Conservation (phyloP, 2,888 invertebrate species). For the Glaucopsyche alexis region DNA sequence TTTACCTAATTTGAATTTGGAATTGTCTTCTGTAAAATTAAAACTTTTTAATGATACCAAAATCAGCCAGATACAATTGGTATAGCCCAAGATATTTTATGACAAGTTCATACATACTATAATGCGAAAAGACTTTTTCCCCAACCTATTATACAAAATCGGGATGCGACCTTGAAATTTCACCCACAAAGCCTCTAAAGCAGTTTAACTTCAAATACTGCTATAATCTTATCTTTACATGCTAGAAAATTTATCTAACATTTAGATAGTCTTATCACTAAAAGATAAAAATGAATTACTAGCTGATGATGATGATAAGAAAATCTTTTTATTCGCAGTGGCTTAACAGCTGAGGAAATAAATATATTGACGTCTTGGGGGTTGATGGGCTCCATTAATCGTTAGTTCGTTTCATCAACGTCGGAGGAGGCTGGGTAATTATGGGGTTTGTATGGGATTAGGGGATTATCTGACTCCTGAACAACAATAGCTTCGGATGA, state of each 20-base stretch:
- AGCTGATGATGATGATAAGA: conserved; percentile 5
- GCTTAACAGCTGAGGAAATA: conserved; percentile 20
- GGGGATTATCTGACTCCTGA: conserved; percentile 16
- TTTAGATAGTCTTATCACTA: not conserved
- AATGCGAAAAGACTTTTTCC: too few relatives aligned
- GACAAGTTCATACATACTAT: too few relatives aligned
- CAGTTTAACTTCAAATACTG: not conserved
- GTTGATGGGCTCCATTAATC: conserved; percentile 20
- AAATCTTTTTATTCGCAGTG: conserved; percentile 5
- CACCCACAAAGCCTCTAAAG: too few relatives aligned
- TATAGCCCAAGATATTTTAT: too few relatives aligned
- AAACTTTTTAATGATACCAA: too few relatives aligned
- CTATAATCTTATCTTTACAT: not conserved
- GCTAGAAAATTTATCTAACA: not conserved
- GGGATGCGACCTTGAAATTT: too few relatives aligned
- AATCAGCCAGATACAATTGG: too few relatives aligned
- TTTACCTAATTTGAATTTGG: too few relatives aligned
- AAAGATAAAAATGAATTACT: not conserved
- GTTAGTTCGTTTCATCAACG: conserved; percentile 27
- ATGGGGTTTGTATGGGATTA: conserved; percentile 26
- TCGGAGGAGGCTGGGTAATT: conserved; percentile 14
- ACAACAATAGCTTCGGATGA: conserved; percentile 7
- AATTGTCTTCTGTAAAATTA: too few relatives aligned
- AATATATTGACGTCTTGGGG: conserved; percentile 18
- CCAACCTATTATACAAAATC: too few relatives aligned